Evolutionary conservation across 2,888 invertebrate species (phyloP).

Genomic region (Eristalis intricaria): DNA sequence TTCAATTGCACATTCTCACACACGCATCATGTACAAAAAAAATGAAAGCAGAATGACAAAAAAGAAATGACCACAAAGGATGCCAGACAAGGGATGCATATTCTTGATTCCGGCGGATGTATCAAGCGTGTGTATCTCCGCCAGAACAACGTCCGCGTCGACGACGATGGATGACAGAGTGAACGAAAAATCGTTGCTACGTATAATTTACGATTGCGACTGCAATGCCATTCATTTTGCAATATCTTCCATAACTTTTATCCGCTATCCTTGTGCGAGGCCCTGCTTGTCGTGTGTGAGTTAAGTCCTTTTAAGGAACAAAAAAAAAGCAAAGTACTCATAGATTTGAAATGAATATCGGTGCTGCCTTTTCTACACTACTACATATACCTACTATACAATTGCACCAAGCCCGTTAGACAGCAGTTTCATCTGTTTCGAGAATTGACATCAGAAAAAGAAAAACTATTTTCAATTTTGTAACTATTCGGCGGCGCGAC

Average conservation of each 20-base stretch:
- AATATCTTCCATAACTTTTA: slow-evolving; percentile 69
- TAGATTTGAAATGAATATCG: slow-evolving; percentile 55
- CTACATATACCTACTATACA: not conserved
- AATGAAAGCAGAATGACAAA: not conserved
- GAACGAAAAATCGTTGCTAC: slow-evolving; percentile 60
- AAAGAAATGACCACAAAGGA: slow-evolving; percentile 15
- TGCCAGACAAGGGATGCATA: slow-evolving; percentile 32
- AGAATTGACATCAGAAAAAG: slow-evolving; percentile 50
- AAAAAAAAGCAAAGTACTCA: slow-evolving; percentile 12
- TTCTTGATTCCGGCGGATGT: slow-evolving; percentile 39
- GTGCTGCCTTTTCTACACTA: slow-evolving; percentile 11
- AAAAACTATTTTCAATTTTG: slow-evolving; percentile 67
- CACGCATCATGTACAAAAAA: not conserved
- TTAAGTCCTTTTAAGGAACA: slow-evolving; percentile 44
- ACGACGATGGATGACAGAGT: slow-evolving; percentile 57
- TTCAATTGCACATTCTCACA: slow-evolving; percentile 10
- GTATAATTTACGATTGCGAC: slow-evolving; percentile 68
- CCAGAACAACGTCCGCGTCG: slow-evolving; percentile 24
- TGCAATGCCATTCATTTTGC: slow-evolving; percentile 64
- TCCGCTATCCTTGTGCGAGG: slow-evolving; percentile 1
- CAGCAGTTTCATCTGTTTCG: slow-evolving; percentile 50
- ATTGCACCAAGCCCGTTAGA: slow-evolving; percentile 22
- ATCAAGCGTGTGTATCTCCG: slow-evolving; percentile 31
- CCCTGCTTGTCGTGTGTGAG: slow-evolving; percentile 43
- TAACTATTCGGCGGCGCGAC: slow-evolving; percentile 43